Conservation (phyloP, 2,888 invertebrate species). For the Synanthedon formicaeformis region DNA sequence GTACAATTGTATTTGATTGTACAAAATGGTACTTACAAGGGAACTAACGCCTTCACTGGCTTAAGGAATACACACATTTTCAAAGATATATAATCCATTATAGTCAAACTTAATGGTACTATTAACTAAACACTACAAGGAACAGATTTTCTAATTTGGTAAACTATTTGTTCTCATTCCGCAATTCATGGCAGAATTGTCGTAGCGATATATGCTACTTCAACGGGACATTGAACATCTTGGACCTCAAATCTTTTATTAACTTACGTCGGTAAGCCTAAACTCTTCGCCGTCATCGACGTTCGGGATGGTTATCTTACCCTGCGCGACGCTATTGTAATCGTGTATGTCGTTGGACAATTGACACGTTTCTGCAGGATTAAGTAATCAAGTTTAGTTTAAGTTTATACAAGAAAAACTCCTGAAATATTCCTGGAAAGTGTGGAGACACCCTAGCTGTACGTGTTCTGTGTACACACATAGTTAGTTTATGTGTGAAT, state of each 20-base stretch:
- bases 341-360: constrained; percentile 91
- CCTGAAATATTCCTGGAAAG: background rate
- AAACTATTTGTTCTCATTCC: background rate
- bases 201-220: background rate
- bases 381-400: constrained; percentile 21
- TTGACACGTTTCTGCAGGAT: constrained; percentile 78
- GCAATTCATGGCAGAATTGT: background rate
- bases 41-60: background rate
- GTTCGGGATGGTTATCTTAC: constrained; percentile 94
- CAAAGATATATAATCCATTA: constrained; percentile 19
- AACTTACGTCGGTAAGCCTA: constrained; percentile 88
- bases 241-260: background rate
- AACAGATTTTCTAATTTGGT: background rate
- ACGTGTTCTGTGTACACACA: constrained; percentile 29
- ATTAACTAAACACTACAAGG: background rate
- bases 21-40: background rate
- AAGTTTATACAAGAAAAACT: background rate
- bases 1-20: background rate
- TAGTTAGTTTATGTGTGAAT: constrained; percentile 31
- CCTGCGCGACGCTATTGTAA: constrained; percentile 96
- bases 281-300: constrained; percentile 97
- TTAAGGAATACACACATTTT: background rate
- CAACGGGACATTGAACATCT: background rate
- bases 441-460: constrained; percentile 9
- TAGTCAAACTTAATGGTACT: constrained; percentile 24